A percentile compares a stretch with the other conserved stretches of the same genome.
Evolutionary conservation across 2,888 invertebrate genomes (phyloP).

Genomic region (Mesorhabditis belari): DNA sequence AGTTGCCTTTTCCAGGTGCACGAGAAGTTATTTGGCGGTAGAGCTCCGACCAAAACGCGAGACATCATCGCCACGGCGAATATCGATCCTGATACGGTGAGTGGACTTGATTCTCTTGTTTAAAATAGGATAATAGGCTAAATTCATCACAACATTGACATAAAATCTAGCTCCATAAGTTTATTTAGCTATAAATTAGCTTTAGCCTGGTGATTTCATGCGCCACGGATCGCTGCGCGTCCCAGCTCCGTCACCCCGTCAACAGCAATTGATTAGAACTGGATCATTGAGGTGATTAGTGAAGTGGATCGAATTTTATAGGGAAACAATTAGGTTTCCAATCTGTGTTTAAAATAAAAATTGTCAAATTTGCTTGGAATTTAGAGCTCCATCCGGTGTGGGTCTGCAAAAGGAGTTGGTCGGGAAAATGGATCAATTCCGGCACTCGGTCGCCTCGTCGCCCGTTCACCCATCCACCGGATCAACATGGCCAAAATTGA

Average conservation of each 20-base stretch:
- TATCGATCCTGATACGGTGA: slow-evolving; percentile 15
- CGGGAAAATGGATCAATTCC: slow-evolving; percentile 8
- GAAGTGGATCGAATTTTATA: slow-evolving; percentile 1
- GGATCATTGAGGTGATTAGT: slow-evolving; percentile 17
- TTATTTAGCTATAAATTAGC: not conserved
- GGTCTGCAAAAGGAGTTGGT: slow-evolving; percentile 10
- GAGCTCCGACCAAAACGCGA: slow-evolving; percentile 14
- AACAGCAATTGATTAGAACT: slow-evolving; percentile 8
- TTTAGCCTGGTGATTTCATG: slow-evolving; percentile 1
- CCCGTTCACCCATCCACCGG: not conserved
- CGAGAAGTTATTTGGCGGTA: slow-evolving; percentile 10
- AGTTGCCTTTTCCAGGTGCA: slow-evolving; percentile 1
- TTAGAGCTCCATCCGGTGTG: slow-evolving; percentile 13
- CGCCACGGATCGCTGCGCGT: slow-evolving; percentile 29
- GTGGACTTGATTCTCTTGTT: not conserved
- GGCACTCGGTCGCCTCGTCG: not conserved
- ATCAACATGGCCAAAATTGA: slow-evolving; percentile 7
- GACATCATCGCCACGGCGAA: slow-evolving; percentile 33
- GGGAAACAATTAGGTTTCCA: too few relatives aligned
- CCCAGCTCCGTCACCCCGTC: slow-evolving; percentile 13
- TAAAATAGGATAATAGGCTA: too few relatives aligned
- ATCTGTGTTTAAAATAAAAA: too few relatives aligned
- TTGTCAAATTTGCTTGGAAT: not conserved
- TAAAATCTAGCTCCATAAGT: not conserved
- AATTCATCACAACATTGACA: too few relatives aligned